Base-by-base conservation (phyloP, 2,888 invertebrate genomes). In the Theretra japonica region DNA sequence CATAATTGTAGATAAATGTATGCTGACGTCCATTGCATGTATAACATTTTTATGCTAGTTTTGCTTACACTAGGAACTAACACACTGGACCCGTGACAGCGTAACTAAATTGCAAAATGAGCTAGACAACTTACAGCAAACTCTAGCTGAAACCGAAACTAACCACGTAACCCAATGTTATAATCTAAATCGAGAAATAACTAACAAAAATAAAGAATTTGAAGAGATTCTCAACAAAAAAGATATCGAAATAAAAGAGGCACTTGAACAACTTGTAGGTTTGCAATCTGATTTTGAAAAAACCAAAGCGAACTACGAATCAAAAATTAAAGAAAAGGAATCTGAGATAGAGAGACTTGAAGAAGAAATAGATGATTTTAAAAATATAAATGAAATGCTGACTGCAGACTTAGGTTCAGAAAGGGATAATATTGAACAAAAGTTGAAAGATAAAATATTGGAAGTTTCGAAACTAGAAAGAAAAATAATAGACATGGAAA, bases 11-110 rank as follows among this genome's bases (percentile, higher is more conserved):
- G 19, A 19, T 68, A 59, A 58, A 72, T 73, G 72, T 78, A 41
- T 41, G 11, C 41, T 41, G 74, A 69, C 73, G 41, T 65, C 48
- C 62, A 48, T 73, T 70, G 71, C 75, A 72, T 76, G 75, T 75
- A 72, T 56, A 75, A 74, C 58, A 71, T 56, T n/a, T 71, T 56
- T 73, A 73, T 72, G 73, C 68, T 72, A 71, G 69, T 77, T 79
- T 85, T 82, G 77, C 81, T 80, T 85, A 77, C 75, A 86, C 82
- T 89, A 93, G 93, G 91, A 88, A 82, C 71, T 84, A 80, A 77
- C 85, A 84, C 75, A 73, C 71, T 77, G 81, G 76, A 80, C 77
- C 77, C 75, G 75, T 70, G 79, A 82, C 76, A 76, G 69, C 72
- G 83, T 87, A 79, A 85, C 85, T 72, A 83, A 84, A 77, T 86